Evolutionary conservation across 1,140 invertebrate species (phyloP), one percentile per base, ranked within the genome.

Genomic region (Papilio polyxenes): DNA sequence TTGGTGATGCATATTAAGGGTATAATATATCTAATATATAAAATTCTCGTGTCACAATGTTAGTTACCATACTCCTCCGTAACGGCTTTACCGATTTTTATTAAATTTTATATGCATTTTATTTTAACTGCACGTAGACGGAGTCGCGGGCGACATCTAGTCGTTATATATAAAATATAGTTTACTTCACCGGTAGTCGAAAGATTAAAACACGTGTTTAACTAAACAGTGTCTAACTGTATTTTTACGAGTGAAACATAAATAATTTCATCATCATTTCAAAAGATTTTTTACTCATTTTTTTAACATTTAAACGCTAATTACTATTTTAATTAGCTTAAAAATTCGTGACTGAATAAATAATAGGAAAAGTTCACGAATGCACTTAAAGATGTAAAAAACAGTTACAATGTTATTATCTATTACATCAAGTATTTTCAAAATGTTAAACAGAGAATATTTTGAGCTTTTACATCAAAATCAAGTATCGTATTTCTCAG

Each of bases 261-360:
- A 65, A 65, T 20, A 20, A 69, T 15, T 37, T 37, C 15, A 37
- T 40, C 31, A 72, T 37, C 5, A 23, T 62, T 20, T 17, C 37
- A 37, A 69, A 13, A 37, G 11, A 31, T 56, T 56, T 72, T 72
- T 72, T 72, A 72, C 65, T 15, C 65, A 37, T 72, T 40, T 31
- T 72, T 72, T 72, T 72, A 37, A 72, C 31, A 72, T 72, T 72
- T 72, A 72, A 72, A 15, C 37, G 65, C 65, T 40, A 72, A 72
- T 72, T 72, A 69, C 13, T 69, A 72, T 72, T 37, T 72, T 72
- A 72, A 72, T 72, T 37, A 72, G 65, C 31, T 72, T 17, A 72
- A 11, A 31, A 72, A 31, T 40, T 72, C 65, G 65, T 72, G 65
- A 72, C 65, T 40, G 65, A 72, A 40, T 40, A 72, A 72, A 37